phyloP scores from a whole-genome alignment of 2,113 vertebrate species.

The Otis tarda region DNA sequence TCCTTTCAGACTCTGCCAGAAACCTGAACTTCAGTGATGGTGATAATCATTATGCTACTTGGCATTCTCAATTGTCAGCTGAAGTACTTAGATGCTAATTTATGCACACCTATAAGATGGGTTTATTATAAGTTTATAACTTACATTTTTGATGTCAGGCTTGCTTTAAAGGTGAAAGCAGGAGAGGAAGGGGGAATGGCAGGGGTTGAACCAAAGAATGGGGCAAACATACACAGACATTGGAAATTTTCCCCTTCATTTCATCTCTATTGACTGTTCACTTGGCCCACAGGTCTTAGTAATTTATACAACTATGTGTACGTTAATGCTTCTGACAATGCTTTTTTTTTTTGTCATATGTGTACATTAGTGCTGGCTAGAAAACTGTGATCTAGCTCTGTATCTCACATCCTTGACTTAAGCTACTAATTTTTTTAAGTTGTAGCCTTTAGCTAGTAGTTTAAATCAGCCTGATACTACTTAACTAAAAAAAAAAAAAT shows the following conservation, averaged over 20 bases:
- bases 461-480: not conserved
- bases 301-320: fast-evolving
- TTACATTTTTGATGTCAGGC: not conserved
- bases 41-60: not conserved
- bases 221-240: not conserved
- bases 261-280: not conserved
- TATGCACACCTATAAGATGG: slow-evolving; percentile 3
- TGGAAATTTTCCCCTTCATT: not conserved
- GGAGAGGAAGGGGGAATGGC: not conserved
- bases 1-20: not conserved
- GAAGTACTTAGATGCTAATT: slow-evolving; percentile 2
- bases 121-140: not conserved
- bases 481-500: not conserved
- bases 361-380: not conserved
- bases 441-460: not conserved
- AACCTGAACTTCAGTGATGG: not conserved
- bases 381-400: not conserved
- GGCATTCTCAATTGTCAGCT: slow-evolving; percentile 8
- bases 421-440: not conserved
- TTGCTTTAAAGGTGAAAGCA: not conserved
- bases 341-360: not conserved
- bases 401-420: not conserved
- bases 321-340: fast-evolving
- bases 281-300: not conserved
- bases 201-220: not conserved